Evolutionary conservation across 2,888 invertebrate species (phyloP), one percentile per base, ranked within the genome.

Genomic region (Epistrophe eligans): DNA sequence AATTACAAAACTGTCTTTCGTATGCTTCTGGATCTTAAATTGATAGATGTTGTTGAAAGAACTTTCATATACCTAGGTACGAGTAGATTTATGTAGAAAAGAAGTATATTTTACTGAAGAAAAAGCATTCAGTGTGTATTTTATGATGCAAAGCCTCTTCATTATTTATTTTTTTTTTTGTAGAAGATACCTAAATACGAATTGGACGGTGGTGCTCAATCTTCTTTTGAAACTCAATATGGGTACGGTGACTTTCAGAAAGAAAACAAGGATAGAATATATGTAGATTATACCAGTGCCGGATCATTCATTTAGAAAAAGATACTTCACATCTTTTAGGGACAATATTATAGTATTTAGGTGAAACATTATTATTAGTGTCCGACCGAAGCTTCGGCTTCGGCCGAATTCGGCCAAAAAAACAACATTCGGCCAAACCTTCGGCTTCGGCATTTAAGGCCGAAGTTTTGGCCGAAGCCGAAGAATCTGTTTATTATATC

Each of bases 211-310:
- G 55, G n/a, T 58, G 32, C 64, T 58, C 48, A 70, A 71, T 64
- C 45, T 57, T 84, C 77, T 80, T 84, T 72, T 80, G 80, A 80
- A 84, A 84, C 62, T 67, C 74, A 72, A 84, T 77, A 77, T 19
- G 77, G 45, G 72, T 67, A 50, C 24, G 32, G 35, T 60, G 81
- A 17, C 58, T 77, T 24, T 52, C 5, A 40, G 74, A 48, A 70
- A 38, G 55, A 38, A 52, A 24, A 24, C 24, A 24, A 58, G 38
- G 74, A 76, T 45, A 67, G 73, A 74, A 67, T 66, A 77, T n/a
- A n/a, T n/a, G 70, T 45, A 67, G 71, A 58, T 66, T 38, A 38
- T 7, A 58, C 17, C 35, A 35, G 17, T 17, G 58, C 2, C 11
- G 58, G 35, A 58, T n/a, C 17, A 5, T 11, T 15, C 8, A 28